Base-by-base conservation (phyloP, 2,888 invertebrate species). In the Heliconius sara region DNA sequence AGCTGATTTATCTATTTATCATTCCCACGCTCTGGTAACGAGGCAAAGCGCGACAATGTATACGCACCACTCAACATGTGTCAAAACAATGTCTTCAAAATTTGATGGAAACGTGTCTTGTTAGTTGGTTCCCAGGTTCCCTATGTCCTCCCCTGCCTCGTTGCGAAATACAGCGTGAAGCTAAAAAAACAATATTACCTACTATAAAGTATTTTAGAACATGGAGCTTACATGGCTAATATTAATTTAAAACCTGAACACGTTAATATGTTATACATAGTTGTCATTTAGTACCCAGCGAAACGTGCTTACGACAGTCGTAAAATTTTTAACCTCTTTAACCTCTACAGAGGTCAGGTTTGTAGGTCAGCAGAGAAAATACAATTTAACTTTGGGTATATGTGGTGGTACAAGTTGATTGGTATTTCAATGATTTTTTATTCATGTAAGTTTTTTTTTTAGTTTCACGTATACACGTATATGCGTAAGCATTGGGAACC, bases 311-410 rank as follows among this genome's bases (percentile, higher is more conserved):
- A 16, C 25, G 43, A 22, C 63, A 25, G 66, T 43, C 65, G 65
- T 75, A 75, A 75, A 75, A 75, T 22, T 66, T 75, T 39, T 65
- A 75, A 75, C 30, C 66, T 65, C 43, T 75, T 39, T 47, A 66
- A 75, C 47, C 66, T 65, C 43, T 27, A 63, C 39, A 66, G 75
- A 43, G 75, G 75, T 47, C 75, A 66, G 43, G 47, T 43, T 65
- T 65, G 65, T 75, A 75, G 75, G 75, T 75, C 74, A 75, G 39
- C 43, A 27, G 75, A 25, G 75, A 43, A 66, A 75, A 75, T 65
- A 75, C 75, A 30, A 66, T 75, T 25, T 30, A 73, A 39, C 39
- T 39, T 66, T 43, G 22, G 39, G 13, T 65, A 25, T 27, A 63
- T 34, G 34, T 68, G 34, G 25, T 39, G 10, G 16, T 39, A 25